Evolutionary conservation across 2,888 invertebrate species (phyloP).

Genomic region (Dryobotodes eremita): DNA sequence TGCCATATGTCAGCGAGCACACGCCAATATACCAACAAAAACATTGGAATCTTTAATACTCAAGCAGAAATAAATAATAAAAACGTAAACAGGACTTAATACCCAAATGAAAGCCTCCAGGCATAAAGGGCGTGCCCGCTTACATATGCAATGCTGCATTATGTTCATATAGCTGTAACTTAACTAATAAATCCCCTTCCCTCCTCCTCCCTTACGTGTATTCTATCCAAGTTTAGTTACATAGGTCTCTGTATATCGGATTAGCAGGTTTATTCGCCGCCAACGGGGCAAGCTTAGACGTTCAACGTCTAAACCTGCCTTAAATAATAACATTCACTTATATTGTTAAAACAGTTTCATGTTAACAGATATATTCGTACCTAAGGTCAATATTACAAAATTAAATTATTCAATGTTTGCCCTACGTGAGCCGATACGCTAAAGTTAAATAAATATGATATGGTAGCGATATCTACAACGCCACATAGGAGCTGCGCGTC

Average conservation of each 20-base stretch:
- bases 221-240: constrained; percentile 38
- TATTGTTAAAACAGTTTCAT: constrained; percentile 14
- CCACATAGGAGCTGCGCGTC: too few relatives aligned
- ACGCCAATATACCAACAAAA: too few relatives aligned
- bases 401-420: not conserved
- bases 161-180: too few relatives aligned
- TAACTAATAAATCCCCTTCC: not conserved
- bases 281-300: constrained; percentile 53
- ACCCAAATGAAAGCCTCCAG: too few relatives aligned
- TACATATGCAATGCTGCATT: too few relatives aligned
- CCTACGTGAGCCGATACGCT: too few relatives aligned
- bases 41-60: too few relatives aligned
- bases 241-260: constrained; percentile 46
- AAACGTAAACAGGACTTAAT: too few relatives aligned
- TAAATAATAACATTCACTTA: constrained; percentile 59
- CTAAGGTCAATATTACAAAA: not conserved
- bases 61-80: too few relatives aligned
- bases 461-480: too few relatives aligned
- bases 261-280: constrained; percentile 67
- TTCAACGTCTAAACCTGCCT: constrained; percentile 66
- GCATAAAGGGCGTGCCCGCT: too few relatives aligned
- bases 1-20: too few relatives aligned
- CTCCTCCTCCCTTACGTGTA: not conserved
- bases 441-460: not conserved
- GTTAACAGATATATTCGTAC: not conserved